Conservation (phyloP, 2,797 vertebrate species). For the Sebastes taczanowskii region DNA sequence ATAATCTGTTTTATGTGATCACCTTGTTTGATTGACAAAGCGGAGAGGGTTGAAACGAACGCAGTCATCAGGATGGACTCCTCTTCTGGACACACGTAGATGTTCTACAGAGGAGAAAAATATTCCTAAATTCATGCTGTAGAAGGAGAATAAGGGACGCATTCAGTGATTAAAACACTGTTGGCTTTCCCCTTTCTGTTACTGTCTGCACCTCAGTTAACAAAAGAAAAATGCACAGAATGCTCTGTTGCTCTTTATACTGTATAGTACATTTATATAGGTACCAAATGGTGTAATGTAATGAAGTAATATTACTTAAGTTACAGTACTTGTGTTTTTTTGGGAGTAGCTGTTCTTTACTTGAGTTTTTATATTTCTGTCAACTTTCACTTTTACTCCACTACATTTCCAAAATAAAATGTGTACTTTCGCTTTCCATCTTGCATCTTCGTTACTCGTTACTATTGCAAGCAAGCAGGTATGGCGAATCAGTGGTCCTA, state of each 20-base stretch:
- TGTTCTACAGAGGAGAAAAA: conserved; percentile 79
- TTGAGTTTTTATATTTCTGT: no score
- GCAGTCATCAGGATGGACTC: conserved; percentile 92
- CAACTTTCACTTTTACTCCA: no score
- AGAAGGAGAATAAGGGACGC: not conserved
- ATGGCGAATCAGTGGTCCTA: no score
- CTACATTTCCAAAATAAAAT: no score
- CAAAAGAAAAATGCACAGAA: not conserved
- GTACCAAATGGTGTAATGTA: conserved; percentile 70
- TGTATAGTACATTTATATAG: not conserved
- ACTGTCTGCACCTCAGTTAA: not conserved
- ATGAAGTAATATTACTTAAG: no score
- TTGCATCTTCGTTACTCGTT: no score
- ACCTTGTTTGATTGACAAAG: conserved; percentile 91
- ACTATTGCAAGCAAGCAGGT: no score
- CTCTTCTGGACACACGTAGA: conserved; percentile 94
- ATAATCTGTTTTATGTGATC: not conserved
- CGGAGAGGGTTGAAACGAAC: conserved; percentile 89
- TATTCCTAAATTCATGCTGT: not conserved
- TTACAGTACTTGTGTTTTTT: no score
- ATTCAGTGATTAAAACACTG: not conserved
- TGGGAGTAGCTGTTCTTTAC: no score
- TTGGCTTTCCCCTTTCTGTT: not conserved
- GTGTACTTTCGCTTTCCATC: no score
- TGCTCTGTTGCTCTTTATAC: not conserved